These are phyloP conservation scores for Eretmochelys imbricata DNA, from an alignment of 2,113 vertebrate genomes.

Conservation along the genomic window DNA sequence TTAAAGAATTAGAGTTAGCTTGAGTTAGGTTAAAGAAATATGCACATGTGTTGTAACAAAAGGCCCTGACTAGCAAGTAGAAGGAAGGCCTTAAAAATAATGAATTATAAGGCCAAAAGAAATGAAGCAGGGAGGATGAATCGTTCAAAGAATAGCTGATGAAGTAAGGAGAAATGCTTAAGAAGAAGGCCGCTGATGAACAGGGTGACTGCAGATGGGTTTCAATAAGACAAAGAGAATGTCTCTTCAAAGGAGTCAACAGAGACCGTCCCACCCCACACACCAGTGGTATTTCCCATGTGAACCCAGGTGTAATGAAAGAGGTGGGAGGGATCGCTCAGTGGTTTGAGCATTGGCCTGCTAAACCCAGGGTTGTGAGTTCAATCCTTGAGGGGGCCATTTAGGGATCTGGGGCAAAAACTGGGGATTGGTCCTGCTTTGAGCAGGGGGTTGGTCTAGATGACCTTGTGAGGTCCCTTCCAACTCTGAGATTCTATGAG, in stretches of 20 bases:
- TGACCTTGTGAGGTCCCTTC: no score
- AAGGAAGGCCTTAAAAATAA: not conserved
- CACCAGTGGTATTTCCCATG: not conserved
- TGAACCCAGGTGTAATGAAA: not conserved
- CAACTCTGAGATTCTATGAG: no score
- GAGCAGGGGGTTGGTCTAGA: no score
- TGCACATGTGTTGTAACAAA: not conserved
- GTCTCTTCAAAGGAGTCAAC: not conserved
- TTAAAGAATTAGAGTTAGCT: not conserved
- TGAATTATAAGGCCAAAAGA: not conserved
- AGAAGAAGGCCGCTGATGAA: not conserved
- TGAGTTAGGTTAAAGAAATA: no score
- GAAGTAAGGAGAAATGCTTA: not conserved
- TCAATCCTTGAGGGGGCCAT: no score
- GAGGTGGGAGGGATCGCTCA: no score
- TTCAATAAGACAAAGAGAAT: not conserved
- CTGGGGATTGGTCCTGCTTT: no score
- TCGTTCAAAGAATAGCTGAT: not conserved
- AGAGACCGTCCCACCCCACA: not conserved
- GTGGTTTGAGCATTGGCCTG: no score
- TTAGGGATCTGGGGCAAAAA: no score
- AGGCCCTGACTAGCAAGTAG: not conserved
- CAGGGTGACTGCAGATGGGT: no score
- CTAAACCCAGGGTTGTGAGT: no score
- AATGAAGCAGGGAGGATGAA: not conserved